A percentile compares a stretch with the other conserved stretches of the same genome.
Conservation (phyloP, 1,140 invertebrate genomes). For the Lepidotrigona ventralis region DNA sequence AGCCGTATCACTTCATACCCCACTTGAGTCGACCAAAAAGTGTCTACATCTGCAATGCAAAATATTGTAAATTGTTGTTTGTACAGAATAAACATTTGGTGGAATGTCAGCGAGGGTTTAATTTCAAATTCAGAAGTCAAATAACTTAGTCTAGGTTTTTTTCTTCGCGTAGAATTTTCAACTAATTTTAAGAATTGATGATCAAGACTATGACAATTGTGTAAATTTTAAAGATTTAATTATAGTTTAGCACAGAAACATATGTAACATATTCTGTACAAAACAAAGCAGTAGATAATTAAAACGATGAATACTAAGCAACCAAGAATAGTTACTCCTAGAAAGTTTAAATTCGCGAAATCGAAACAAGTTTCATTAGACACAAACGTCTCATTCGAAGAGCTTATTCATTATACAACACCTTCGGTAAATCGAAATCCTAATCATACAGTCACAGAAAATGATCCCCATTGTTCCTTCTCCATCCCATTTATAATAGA, state of each 20-base stretch:
- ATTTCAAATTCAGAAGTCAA: not conserved
- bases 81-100: no score
- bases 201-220: not conserved
- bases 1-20: not conserved
- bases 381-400: not conserved
- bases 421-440: constrained; percentile 20
- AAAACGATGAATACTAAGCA: not conserved
- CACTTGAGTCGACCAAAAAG: not conserved
- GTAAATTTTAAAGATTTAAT: not conserved
- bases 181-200: not conserved
- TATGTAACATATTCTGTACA: not conserved
- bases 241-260: not conserved
- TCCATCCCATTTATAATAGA: not conserved
- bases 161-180: not conserved
- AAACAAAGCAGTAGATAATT: not conserved
- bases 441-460: not conserved
- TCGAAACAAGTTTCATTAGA: not conserved
- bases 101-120: not conserved
- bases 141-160: not conserved
- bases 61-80: not conserved
- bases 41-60: not conserved
- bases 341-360: constrained; percentile 10
- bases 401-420: constrained; percentile 1
- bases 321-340: not conserved
- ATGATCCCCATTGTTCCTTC: constrained; percentile 11